phyloP scores from a whole-genome alignment of 2,113 vertebrate species.

The Heterotilapia buettikoferi region DNA sequence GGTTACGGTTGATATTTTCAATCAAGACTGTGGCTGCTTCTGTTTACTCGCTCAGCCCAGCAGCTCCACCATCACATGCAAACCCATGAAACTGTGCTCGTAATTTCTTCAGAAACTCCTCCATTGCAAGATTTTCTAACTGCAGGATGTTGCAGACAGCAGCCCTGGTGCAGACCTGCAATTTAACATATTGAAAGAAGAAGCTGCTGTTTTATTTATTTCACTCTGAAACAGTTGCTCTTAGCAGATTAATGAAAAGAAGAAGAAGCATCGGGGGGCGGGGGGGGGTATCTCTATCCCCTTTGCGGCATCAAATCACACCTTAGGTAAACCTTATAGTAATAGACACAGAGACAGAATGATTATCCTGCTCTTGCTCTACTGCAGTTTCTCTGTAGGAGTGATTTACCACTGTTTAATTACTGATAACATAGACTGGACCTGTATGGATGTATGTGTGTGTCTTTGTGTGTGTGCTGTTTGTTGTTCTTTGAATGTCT shows the following conservation, averaged over 20 bases:
- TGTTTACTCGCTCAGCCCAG: background rate
- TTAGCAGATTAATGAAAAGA: background rate
- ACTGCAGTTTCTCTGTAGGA: conserved; percentile 19
- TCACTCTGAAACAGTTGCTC: background rate
- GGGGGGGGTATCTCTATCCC: fast-evolving
- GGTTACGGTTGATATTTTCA: background rate
- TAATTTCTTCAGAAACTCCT: background rate
- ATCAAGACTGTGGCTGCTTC: background rate
- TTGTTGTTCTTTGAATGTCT: conserved; percentile 27
- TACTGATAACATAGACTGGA: conserved; percentile 36
- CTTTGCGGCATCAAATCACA: background rate
- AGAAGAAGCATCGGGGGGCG: background rate
- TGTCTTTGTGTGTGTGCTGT: background rate
- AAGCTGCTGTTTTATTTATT: background rate
- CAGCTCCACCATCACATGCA: background rate
- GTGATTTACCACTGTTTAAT: conserved; percentile 31
- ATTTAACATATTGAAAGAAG: background rate
- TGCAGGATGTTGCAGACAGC: background rate
- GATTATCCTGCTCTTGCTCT: background rate
- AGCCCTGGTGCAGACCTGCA: background rate
- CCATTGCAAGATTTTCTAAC: background rate
- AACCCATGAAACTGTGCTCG: background rate
- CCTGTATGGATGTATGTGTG: background rate
- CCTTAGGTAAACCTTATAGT: background rate
- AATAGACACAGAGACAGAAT: background rate